Conservation (phyloP, 1,140 invertebrate species). For the Euschistus heros region DNA sequence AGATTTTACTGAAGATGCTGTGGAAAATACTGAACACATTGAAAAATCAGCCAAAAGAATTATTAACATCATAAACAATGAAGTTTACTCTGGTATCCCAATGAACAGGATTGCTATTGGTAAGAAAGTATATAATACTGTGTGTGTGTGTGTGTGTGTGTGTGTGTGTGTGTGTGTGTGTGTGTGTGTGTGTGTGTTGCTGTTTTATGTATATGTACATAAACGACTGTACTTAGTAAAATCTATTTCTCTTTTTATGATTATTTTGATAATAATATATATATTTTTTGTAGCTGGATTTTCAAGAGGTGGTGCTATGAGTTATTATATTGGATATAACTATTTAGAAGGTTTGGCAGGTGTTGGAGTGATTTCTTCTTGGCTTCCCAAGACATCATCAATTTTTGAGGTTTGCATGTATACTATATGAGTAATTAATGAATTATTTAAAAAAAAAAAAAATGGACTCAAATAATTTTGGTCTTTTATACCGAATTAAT, state of each 20-base stretch:
- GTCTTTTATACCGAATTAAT: too few relatives aligned
- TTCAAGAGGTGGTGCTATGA: slow-evolving; percentile 63
- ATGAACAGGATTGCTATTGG: slow-evolving; percentile 52
- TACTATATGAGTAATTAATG: too few relatives aligned
- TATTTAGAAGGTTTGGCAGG: slow-evolving; percentile 50
- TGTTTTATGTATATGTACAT: too few relatives aligned
- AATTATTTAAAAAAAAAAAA: too few relatives aligned
- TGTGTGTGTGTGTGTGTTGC: too few relatives aligned
- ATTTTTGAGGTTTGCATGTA: background rate
- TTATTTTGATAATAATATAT: background rate
- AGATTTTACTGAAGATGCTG: slow-evolving; percentile 43
- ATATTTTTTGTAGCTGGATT: slow-evolving; percentile 48
- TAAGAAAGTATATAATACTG: slow-evolving; percentile 30
- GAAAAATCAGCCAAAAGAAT: slow-evolving; percentile 43
- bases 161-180: too few relatives aligned
- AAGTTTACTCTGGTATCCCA: slow-evolving; percentile 50
- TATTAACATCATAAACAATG: slow-evolving; percentile 47
- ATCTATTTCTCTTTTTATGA: background rate
- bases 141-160: background rate
- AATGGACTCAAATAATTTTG: too few relatives aligned
- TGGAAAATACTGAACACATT: slow-evolving; percentile 49
- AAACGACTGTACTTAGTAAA: too few relatives aligned
- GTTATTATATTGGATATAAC: slow-evolving; percentile 53
- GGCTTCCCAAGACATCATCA: background rate
- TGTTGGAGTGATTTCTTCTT: slow-evolving; percentile 57